These are phyloP conservation scores for Tenthredo mesomela DNA, from an alignment of 2,888 invertebrate genomes.

Conservation along the genomic window DNA sequence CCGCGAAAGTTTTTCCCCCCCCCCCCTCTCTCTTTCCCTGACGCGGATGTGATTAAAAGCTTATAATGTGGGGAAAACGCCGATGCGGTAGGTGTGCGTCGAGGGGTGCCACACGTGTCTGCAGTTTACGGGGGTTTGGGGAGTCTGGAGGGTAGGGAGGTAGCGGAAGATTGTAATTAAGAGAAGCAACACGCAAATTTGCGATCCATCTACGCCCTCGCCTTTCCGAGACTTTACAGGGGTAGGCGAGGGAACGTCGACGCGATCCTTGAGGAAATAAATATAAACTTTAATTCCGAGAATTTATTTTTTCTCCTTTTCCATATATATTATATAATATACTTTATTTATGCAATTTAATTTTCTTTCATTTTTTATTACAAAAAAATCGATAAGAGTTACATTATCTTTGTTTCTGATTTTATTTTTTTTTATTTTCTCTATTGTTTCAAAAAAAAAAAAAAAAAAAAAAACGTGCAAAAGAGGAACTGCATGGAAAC, in stretches of 20 bases:
- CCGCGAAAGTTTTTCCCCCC: background rate
- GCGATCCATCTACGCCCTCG: constrained; percentile 48
- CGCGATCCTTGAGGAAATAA: background rate
- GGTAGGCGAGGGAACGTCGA: background rate
- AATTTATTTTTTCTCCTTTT: background rate
- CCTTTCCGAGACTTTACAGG: background rate
- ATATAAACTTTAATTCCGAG: background rate
- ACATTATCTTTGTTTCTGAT: background rate
- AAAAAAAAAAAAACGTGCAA: too few relatives aligned
- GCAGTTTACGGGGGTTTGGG: background rate
- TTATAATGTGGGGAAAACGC: constrained; percentile 40
- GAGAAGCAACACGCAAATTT: constrained; percentile 52
- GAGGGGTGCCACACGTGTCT: constrained; percentile 21
- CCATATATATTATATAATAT: too few relatives aligned
- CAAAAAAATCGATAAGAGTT: background rate
- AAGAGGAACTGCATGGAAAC: background rate
- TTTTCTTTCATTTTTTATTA: background rate
- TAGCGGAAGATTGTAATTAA: constrained; percentile 48
- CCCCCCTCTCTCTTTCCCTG: background rate
- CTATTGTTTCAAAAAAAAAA: background rate
- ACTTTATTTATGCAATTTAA: background rate
- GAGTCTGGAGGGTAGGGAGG: background rate
- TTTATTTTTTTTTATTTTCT: background rate
- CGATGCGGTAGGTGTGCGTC: background rate
- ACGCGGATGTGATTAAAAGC: constrained; percentile 46